Percentiles rank a stretch among this genome's conserved stretches.
phyloP scores from a whole-genome alignment of 2,797 vertebrate species.

The Micropoecilia bifurca region DNA sequence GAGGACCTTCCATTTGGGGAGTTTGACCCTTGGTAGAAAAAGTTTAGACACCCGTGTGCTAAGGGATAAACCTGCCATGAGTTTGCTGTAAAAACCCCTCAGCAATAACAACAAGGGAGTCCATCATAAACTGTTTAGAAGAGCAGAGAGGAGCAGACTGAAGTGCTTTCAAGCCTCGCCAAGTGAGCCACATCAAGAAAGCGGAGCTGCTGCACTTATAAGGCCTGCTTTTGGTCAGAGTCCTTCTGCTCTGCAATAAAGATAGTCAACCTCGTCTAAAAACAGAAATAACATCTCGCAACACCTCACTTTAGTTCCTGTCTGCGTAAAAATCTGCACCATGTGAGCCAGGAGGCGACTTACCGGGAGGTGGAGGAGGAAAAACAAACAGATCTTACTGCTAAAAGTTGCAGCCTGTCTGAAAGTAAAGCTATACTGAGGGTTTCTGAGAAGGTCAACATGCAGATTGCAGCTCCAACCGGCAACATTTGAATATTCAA shows the following conservation, averaged over 20 bases:
- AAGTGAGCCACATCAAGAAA: constrained; percentile 45
- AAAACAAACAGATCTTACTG: constrained; percentile 8
- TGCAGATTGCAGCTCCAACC: constrained; percentile 29
- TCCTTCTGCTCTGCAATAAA: constrained; percentile 46
- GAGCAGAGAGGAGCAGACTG: constrained; percentile 63
- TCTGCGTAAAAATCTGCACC: constrained; percentile 19
- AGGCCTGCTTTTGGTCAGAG: constrained; percentile 53
- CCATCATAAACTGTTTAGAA: constrained; percentile 76
- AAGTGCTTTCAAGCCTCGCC: constrained; percentile 69
- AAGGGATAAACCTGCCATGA: constrained; percentile 49
- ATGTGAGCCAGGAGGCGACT: constrained; percentile 46
- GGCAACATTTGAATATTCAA: constrained; percentile 79
- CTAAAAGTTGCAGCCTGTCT: background rate
- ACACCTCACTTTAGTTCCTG: background rate
- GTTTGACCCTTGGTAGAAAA: too few relatives aligned
- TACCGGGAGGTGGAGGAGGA: constrained; percentile 40
- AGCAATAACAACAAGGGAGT: constrained; percentile 68
- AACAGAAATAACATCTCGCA: constrained; percentile 6
- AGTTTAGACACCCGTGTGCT: constrained; percentile 15
- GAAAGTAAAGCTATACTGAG: constrained; percentile 24
- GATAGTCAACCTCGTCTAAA: background rate
- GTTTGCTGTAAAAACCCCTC: constrained; percentile 58
- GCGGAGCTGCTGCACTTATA: constrained; percentile 46
- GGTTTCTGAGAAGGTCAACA: constrained; percentile 23
- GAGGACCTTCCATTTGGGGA: too few relatives aligned